These are phyloP conservation scores for Apodemus speciosus DNA, from an alignment of 2,113 vertebrate species.

Conservation along the genomic window DNA sequence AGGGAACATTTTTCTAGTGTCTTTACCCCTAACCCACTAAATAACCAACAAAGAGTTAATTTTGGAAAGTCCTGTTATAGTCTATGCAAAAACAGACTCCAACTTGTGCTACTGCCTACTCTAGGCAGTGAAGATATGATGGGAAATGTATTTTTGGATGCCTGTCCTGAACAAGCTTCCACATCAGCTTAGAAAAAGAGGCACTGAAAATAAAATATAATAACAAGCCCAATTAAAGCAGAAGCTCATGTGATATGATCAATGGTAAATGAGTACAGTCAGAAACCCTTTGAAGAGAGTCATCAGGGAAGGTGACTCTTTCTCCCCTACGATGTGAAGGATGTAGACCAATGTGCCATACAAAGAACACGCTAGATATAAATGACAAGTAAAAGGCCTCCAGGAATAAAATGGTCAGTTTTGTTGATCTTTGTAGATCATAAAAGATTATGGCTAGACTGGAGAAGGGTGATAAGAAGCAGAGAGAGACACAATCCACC, in stretches of 20 bases:
- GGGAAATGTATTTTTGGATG: neutral
- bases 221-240: neutral
- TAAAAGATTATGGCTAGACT: neutral
- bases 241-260: neutral
- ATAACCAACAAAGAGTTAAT: neutral
- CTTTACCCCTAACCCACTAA: neutral
- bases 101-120: neutral
- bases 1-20: neutral
- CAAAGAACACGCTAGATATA: neutral
- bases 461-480: neutral
- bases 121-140: neutral
- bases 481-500: too few relatives aligned
- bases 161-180: neutral
- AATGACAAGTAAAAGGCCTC: neutral
- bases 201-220: neutral
- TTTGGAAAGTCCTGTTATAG: neutral
- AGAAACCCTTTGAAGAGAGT: neutral
- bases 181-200: neutral
- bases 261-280: neutral
- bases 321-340: neutral
- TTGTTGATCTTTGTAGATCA: neutral
- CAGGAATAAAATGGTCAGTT: neutral
- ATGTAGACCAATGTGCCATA: neutral
- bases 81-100: neutral
- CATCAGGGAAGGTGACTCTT: neutral